These are phyloP conservation scores for Artemia sinica DNA, from an alignment of 2,888 invertebrate species.

Conservation along the genomic window DNA sequence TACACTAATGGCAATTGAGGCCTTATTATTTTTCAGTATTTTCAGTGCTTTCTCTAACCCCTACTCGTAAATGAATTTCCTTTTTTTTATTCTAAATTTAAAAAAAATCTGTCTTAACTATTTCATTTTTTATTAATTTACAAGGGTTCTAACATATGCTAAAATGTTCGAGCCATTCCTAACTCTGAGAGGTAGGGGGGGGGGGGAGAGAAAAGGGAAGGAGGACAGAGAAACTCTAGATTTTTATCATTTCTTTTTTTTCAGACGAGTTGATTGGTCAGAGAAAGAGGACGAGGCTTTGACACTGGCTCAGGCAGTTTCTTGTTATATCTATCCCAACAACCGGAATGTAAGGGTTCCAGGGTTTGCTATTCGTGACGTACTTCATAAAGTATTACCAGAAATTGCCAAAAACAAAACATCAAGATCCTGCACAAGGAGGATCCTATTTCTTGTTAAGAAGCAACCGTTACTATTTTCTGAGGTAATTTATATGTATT, in stretches of 20 bases:
- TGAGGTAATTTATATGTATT: not conserved
- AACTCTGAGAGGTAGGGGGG: too few species aligned
- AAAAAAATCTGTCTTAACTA: too few species aligned
- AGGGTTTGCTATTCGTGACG: conserved; percentile 28
- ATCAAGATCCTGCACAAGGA: conserved; percentile 46
- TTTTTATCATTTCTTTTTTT: conserved; percentile 23
- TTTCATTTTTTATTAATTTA: too few species aligned
- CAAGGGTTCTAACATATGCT: too few species aligned
- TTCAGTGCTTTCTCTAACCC: too few species aligned
- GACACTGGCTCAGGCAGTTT: conserved; percentile 46
- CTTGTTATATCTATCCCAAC: conserved; percentile 21
- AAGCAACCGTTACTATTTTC: conserved; percentile 28
- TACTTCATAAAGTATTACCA: conserved; percentile 28
- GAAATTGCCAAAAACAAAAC: conserved; percentile 45
- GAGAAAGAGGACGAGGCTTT: conserved; percentile 49
- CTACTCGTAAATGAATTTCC: too few species aligned
- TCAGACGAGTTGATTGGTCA: conserved; percentile 43
- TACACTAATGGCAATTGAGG: too few species aligned
- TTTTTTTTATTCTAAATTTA: too few species aligned
- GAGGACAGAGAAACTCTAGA: too few species aligned
- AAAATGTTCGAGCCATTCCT: too few species aligned
- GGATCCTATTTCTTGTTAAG: conserved; percentile 44
- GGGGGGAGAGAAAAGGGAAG: too few species aligned
- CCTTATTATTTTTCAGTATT: too few species aligned
- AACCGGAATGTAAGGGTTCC: conserved; percentile 24